Evolutionary conservation across 2,797 vertebrate genomes (phyloP).

Genomic region (Brachymystax lenok): DNA sequence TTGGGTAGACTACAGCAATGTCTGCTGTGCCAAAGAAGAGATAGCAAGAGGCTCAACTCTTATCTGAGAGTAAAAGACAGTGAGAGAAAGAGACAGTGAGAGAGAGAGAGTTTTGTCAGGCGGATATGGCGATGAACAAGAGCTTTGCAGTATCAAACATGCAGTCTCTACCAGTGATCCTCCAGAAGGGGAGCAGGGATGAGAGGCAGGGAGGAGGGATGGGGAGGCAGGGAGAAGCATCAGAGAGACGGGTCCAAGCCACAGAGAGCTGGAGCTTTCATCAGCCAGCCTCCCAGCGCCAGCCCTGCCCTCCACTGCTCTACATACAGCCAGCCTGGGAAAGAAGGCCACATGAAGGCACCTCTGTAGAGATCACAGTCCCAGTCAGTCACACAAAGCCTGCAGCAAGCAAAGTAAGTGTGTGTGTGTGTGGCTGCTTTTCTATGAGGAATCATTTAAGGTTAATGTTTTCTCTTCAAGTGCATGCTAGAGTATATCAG

Average conservation of each 20-base stretch:
- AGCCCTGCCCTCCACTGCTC: background rate
- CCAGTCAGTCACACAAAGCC: background rate
- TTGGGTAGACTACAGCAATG: constrained; percentile 34
- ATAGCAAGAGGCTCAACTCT: background rate
- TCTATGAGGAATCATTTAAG: too few species aligned
- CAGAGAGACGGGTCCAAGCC: background rate
- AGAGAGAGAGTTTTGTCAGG: constrained; percentile 4
- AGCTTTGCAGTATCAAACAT: constrained; percentile 4
- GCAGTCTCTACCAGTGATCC: constrained; percentile 7
- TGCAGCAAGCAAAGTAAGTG: background rate
- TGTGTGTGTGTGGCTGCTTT: background rate
- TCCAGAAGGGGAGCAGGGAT: background rate
- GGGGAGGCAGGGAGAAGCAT: background rate
- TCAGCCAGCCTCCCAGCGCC: constrained; percentile 3
- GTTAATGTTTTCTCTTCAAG: too few species aligned
- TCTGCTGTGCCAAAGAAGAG: constrained; percentile 17
- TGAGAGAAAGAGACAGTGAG: background rate
- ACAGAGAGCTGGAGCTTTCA: background rate
- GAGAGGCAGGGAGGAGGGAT: background rate
- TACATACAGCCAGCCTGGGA: background rate
- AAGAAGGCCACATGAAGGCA: background rate
- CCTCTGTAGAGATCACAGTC: background rate
- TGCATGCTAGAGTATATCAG: too few species aligned
- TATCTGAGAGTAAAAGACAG: background rate
- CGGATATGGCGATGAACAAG: background rate